Percentiles rank a stretch among this genome's conserved stretches.
Conservation (phyloP, 2,888 invertebrate genomes). For the Ectropis crepuscularia region DNA sequence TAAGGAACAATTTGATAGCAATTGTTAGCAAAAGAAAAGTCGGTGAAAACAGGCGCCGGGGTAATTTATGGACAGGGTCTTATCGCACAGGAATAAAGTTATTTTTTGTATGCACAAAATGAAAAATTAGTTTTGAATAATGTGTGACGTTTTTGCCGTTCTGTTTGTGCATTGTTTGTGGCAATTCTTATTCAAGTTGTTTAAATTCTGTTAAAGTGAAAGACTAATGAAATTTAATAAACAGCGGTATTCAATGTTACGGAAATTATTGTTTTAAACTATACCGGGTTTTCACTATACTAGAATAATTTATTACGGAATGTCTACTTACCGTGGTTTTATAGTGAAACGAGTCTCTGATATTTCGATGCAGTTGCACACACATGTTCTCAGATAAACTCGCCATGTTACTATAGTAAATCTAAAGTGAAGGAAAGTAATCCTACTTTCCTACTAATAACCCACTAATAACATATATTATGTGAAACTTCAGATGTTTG, state of each 20-base stretch:
- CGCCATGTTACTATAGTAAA: no score
- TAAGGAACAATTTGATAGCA: not conserved
- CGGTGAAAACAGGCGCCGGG: slow-evolving; percentile 53
- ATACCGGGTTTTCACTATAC: not conserved
- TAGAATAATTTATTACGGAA: not conserved
- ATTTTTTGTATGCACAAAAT: slow-evolving; percentile 56
- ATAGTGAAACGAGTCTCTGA: no score
- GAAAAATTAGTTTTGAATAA: slow-evolving; percentile 64
- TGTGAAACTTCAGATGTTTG: no score
- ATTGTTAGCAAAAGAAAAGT: slow-evolving; percentile 12
- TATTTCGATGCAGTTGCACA: no score
- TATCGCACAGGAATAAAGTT: slow-evolving; percentile 59
- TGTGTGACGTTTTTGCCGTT: slow-evolving; percentile 60
- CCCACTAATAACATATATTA: no score
- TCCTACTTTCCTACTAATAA: no score
- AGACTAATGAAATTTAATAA: not conserved
- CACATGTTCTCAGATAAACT: no score
- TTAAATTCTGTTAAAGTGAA: slow-evolving; percentile 16
- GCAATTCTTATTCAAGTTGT: slow-evolving; percentile 24
- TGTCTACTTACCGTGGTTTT: no score
- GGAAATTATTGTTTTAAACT: not conserved
- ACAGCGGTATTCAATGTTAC: not conserved
- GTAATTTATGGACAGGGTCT: slow-evolving; percentile 68
- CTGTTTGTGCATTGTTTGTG: slow-evolving; percentile 46
- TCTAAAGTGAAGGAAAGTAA: no score